phyloP scores from a whole-genome alignment of 2,888 invertebrate species.

The Agelastica alni region DNA sequence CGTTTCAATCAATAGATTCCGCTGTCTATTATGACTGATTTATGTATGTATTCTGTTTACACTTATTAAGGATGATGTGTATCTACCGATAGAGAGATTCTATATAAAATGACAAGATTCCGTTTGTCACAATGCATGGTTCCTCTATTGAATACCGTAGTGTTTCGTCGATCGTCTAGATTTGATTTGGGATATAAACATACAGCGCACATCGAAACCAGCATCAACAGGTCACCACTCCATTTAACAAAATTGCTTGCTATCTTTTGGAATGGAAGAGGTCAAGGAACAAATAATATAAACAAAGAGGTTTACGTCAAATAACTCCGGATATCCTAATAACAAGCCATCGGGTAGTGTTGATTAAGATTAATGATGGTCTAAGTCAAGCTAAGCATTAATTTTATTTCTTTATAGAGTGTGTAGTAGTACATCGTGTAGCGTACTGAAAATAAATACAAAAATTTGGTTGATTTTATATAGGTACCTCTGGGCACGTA shows the following conservation, averaged over 20 bases:
- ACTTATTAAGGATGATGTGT: conserved; percentile 17
- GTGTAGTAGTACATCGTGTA: too few species aligned
- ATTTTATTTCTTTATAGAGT: too few species aligned
- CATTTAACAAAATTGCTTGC: conserved; percentile 13
- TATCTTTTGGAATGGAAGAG: conserved; percentile 5
- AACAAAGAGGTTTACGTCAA: too few species aligned
- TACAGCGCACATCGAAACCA: not conserved
- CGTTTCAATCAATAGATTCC: conserved; percentile 42
- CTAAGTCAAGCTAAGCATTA: too few species aligned
- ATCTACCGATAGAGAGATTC: conserved; percentile 6
- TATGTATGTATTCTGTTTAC: conserved; percentile 27
- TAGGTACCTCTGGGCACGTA: too few species aligned
- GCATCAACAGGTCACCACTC: conserved; percentile 18
- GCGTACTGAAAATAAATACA: too few species aligned
- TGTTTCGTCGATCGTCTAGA: not conserved
- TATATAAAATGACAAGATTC: conserved; percentile 13
- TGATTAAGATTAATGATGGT: too few species aligned
- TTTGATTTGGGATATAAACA: conserved; percentile 7
- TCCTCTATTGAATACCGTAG: conserved; percentile 9
- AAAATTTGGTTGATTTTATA: too few species aligned
- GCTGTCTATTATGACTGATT: conserved; percentile 34
- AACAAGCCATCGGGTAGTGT: too few species aligned
- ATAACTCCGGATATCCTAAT: too few species aligned
- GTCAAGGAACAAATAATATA: too few species aligned
- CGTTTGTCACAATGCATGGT: conserved; percentile 5